phyloP scores from a whole-genome alignment of 2,113 vertebrate species.

The Lampris incognitus region DNA sequence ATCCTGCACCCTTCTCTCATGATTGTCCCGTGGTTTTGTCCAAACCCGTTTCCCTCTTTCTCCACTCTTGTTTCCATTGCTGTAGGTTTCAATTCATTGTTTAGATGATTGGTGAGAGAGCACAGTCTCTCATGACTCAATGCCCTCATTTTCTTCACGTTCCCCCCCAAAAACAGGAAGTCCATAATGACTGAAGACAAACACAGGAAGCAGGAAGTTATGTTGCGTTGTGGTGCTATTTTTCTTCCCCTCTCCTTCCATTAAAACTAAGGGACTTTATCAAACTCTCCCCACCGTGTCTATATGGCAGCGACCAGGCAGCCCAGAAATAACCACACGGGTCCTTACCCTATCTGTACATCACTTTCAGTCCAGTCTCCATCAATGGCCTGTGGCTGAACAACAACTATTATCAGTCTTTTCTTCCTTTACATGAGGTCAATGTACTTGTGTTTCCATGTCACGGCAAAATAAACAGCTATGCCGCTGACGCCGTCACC shows the following conservation, averaged over 20 bases:
- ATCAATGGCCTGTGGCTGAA: not conserved
- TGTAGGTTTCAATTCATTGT: slow-evolving; percentile 18
- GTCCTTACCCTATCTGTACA: slow-evolving; percentile 9
- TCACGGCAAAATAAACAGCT: slow-evolving; percentile 29
- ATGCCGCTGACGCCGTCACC: not conserved
- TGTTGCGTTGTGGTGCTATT: slow-evolving; percentile 71
- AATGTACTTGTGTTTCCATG: slow-evolving; percentile 1
- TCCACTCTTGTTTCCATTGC: slow-evolving; percentile 8
- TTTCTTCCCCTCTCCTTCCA: slow-evolving; percentile 69
- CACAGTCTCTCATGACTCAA: slow-evolving; percentile 18
- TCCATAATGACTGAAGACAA: slow-evolving; percentile 81
- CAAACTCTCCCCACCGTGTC: slow-evolving; percentile 3
- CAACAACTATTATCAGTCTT: slow-evolving; percentile 33
- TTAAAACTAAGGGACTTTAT: slow-evolving; percentile 30
- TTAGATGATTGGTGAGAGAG: slow-evolving; percentile 32
- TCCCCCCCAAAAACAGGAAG: slow-evolving; percentile 73
- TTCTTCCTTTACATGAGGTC: slow-evolving; percentile 34
- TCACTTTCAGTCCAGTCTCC: not conserved
- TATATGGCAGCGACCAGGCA: slow-evolving; percentile 19
- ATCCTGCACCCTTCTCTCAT: not conserved
- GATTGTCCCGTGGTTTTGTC: not conserved
- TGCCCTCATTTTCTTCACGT: slow-evolving; percentile 38
- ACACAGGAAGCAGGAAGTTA: slow-evolving; percentile 84
- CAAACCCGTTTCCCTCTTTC: not conserved
- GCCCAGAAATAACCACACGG: slow-evolving; percentile 23